Evolutionary conservation across 2,888 invertebrate species (phyloP).

Genomic region (Ophioninae sp.): DNA sequence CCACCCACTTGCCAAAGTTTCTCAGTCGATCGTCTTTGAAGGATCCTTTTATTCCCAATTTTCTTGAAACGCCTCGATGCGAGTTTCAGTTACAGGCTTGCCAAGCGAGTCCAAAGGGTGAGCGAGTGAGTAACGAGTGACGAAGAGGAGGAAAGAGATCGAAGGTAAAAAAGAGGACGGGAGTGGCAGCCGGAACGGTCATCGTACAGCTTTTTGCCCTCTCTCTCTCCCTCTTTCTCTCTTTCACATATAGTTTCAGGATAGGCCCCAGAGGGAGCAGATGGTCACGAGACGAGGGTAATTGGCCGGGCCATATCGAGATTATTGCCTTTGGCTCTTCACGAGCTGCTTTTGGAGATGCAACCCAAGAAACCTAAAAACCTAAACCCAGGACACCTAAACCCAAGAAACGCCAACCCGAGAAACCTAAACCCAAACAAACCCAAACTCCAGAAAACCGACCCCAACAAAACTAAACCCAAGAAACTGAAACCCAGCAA

Average conservation of each 20-base stretch:
- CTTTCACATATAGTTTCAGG: slow-evolving; percentile 53
- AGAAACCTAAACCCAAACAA: background rate
- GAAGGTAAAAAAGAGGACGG: slow-evolving; percentile 35
- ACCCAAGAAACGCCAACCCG: too few species aligned
- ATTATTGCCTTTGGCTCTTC: slow-evolving; percentile 75
- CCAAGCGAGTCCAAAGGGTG: slow-evolving; percentile 17
- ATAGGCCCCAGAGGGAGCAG: slow-evolving; percentile 72
- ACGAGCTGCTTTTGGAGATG: slow-evolving; percentile 58
- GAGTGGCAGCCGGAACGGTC: slow-evolving; percentile 61
- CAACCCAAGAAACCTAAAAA: slow-evolving; percentile 37
- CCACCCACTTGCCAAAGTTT: background rate
- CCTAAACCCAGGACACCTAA: background rate
- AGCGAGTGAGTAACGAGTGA: slow-evolving; percentile 46
- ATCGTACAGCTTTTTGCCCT: slow-evolving; percentile 54
- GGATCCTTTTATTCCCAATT: background rate
- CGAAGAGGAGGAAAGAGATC: slow-evolving; percentile 26
- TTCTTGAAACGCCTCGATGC: slow-evolving; percentile 19
- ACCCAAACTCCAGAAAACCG: too few species aligned
- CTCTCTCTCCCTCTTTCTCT: slow-evolving; percentile 29
- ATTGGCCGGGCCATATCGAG: slow-evolving; percentile 77
- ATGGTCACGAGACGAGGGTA: slow-evolving; percentile 80
- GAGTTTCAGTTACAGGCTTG: slow-evolving; percentile 4
- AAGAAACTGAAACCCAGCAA: background rate
- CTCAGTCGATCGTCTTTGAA: background rate
- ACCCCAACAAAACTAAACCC: background rate